Conservation (phyloP, 2,888 invertebrate genomes). For the Gasteruption jaculator region DNA sequence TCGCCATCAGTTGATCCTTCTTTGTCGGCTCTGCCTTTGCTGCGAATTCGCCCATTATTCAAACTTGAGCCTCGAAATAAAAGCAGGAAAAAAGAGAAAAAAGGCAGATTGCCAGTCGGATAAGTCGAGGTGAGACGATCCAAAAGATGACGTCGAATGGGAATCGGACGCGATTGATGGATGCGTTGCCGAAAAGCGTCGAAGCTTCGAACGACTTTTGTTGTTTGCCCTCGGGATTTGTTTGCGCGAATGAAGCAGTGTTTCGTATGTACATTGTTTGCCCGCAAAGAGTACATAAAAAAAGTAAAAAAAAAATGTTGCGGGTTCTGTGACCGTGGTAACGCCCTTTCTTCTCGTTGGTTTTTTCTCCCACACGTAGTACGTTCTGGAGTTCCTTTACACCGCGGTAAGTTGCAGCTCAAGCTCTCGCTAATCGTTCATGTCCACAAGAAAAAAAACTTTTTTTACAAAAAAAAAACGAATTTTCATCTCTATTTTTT, state of each 20-base stretch:
- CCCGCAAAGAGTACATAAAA: slow-evolving; percentile 25
- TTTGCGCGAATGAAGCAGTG: slow-evolving; percentile 18
- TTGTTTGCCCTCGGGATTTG: background rate
- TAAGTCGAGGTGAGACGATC: no score
- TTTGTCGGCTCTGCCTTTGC: no score
- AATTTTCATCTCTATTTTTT: slow-evolving; percentile 24
- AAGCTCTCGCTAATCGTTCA: slow-evolving; percentile 51
- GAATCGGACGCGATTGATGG: slow-evolving; percentile 7
- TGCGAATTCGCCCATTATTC: no score
- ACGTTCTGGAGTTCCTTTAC: slow-evolving; percentile 98
- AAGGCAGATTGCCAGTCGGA: slow-evolving; percentile 6
- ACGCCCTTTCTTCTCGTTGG: slow-evolving; percentile 53
- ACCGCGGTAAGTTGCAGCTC: slow-evolving; percentile 90
- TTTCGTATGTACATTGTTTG: slow-evolving; percentile 33
- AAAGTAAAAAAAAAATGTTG: slow-evolving; percentile 30
- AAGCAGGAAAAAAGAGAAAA: slow-evolving; percentile 8
- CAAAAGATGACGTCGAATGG: slow-evolving; percentile 12
- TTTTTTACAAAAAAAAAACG: slow-evolving; percentile 29
- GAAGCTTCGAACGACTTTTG: slow-evolving; percentile 3
- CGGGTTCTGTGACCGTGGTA: slow-evolving; percentile 52
- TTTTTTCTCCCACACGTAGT: slow-evolving; percentile 63
- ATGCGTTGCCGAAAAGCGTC: slow-evolving; percentile 4
- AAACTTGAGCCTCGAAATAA: no score
- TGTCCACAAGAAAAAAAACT: slow-evolving; percentile 25
- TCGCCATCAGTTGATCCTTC: no score